A percentile compares a stretch with the other conserved stretches of the same genome.
Conservation (phyloP, 2,888 invertebrate species). For the Lydus trimaculatus region DNA sequence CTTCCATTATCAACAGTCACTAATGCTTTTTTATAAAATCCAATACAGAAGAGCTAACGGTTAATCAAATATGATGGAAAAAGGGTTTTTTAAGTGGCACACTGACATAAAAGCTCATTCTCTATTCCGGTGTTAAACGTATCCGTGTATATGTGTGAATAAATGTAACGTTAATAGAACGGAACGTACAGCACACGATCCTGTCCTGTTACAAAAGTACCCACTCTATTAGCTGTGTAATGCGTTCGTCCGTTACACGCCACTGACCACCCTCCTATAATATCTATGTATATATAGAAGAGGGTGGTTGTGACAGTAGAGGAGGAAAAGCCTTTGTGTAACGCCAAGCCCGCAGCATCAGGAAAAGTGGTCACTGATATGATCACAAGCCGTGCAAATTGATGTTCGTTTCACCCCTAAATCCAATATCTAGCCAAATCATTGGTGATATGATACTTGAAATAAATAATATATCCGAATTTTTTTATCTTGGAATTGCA, state of each 20-base stretch:
- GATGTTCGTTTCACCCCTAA: slow-evolving; percentile 58
- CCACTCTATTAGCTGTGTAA: slow-evolving; percentile 42
- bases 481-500: no score
- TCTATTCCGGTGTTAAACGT: slow-evolving; percentile 18
- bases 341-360: slow-evolving; percentile 47
- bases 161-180: slow-evolving; percentile 34
- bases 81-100: slow-evolving; percentile 13
- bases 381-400: slow-evolving; percentile 60
- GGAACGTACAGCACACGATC: slow-evolving; percentile 41
- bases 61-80: slow-evolving; percentile 9
- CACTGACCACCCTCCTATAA: slow-evolving; percentile 42
- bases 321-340: slow-evolving; percentile 46
- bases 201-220: slow-evolving; percentile 35
- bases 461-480: slow-evolving; percentile 39
- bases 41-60: background rate
- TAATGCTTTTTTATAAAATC: background rate
- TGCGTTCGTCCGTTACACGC: slow-evolving; percentile 46
- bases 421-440: slow-evolving; percentile 40
- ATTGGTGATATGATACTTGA: slow-evolving; percentile 36
- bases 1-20: background rate
- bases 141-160: background rate
- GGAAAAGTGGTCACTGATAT: slow-evolving; percentile 59
- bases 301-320: slow-evolving; percentile 29
- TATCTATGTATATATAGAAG: slow-evolving; percentile 22
- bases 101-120: slow-evolving; percentile 19